Percentiles rank a stretch among this genome's conserved stretches.
These are phyloP conservation scores for Drosophila tristis DNA, from an alignment of 1,140 invertebrate genomes.

Conservation along the genomic window DNA sequence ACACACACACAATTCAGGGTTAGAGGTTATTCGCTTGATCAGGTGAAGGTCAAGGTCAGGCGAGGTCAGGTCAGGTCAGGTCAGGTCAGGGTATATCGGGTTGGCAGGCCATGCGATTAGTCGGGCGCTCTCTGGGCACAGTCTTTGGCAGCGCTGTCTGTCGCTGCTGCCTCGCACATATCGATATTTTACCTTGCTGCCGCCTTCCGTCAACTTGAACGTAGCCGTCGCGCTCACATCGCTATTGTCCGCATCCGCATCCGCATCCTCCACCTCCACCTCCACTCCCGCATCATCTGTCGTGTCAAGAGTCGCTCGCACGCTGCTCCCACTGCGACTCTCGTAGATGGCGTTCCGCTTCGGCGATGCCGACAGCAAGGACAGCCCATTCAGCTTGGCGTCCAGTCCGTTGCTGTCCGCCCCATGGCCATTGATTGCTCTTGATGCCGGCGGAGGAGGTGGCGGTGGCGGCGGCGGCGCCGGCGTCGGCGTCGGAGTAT, in stretches of 20 bases:
- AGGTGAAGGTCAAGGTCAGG: neutral
- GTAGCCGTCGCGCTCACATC: conserved; percentile 65
- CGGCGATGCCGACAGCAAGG: conserved; percentile 56
- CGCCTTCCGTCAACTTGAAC: conserved; percentile 45
- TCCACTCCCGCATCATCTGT: conserved; percentile 57
- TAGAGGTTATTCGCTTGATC: neutral
- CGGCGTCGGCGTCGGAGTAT: conserved; percentile 2
- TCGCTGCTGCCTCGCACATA: no score
- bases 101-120: conserved; percentile 31
- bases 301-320: conserved; percentile 35
- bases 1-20: no score
- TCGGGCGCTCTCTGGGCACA: neutral
- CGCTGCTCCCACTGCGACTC: conserved; percentile 21
- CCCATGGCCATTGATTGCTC: no score
- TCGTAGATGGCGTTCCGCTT: conserved; percentile 73
- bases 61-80: no score
- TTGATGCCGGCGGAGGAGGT: neutral
- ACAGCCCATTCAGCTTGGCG: conserved; percentile 62
- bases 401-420: conserved; percentile 47
- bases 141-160: no score
- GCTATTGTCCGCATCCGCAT: conserved; percentile 18
- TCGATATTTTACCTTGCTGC: conserved; percentile 64
- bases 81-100: neutral
- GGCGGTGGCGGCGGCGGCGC: neutral
- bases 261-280: neutral